Evolutionary conservation across 2,113 vertebrate species (phyloP), one percentile per base, ranked within the genome.

Genomic region (Ptychochromis oligacanthus): DNA sequence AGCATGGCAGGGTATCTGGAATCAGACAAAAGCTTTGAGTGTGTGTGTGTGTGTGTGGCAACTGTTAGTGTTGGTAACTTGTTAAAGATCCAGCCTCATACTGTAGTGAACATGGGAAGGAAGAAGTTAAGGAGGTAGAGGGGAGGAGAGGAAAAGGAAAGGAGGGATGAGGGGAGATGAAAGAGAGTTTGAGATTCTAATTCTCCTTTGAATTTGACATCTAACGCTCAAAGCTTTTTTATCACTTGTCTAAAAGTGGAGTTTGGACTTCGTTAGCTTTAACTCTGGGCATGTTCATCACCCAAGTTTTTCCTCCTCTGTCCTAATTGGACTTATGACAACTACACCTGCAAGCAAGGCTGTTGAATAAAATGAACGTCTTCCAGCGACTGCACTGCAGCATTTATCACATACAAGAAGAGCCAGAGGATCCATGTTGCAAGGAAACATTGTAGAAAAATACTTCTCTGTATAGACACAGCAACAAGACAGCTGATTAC

Each of bases 1-100:
- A 87, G 72, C 78, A 56, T 85, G 81, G 78, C 85, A 83, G 81
- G 72, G 75, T 81, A 79, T 92, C 86, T 94, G 84, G 84, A 81
- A 87, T 61, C 70, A 87, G 75, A 93, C 85, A 94, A 88, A 91
- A 75, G 78, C 59, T n/a, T 15, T n/a, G 20, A 64, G 60, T 38
- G 9, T 76, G 70, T 70, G 80, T 38, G 36, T 52, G 64, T 57
- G 43, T 31, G 70, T 82, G 84, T 56, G 77, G 34, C 67, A 77
- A 78, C 81, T 74, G 79, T 81, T 86, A 59, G 78, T 34, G 58
- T 67, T 72, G 59, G 49, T 89, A 79, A 85, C 40, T 31, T 67
- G 79, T 70, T 86, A 70, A 70, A 55, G 34, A 34, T 15, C 26
- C 34, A 58, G 72, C n/a, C 57, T 74, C 8, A 36, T 49, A n/a